Evolutionary conservation across 2,888 invertebrate species (phyloP).

Genomic region (Diogma glabrata): DNA sequence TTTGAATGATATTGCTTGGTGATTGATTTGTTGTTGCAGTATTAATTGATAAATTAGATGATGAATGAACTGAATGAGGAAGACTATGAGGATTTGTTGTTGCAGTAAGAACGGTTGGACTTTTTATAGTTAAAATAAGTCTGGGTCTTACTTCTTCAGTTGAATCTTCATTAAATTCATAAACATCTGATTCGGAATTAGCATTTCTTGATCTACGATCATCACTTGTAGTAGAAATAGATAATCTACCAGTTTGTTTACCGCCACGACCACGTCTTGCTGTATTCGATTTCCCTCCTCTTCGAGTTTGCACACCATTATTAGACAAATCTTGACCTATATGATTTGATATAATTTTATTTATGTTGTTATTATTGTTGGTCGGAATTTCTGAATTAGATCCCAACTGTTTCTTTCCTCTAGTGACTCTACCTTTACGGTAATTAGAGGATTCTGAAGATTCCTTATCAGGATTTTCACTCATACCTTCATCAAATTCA

Average conservation of each 20-base stretch:
- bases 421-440: slow-evolving; percentile 25
- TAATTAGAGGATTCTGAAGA: background rate
- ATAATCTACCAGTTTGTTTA: slow-evolving; percentile 29
- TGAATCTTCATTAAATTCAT: slow-evolving; percentile 85
- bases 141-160: slow-evolving; percentile 70
- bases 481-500: slow-evolving; percentile 26
- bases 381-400: background rate
- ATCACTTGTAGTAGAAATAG: slow-evolving; percentile 21
- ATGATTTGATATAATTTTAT: slow-evolving; percentile 22
- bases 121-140: slow-evolving; percentile 71
- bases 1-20: slow-evolving; percentile 31
- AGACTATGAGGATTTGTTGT: slow-evolving; percentile 22
- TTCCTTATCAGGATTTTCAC: slow-evolving; percentile 19
- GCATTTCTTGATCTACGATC: slow-evolving; percentile 35
- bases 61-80: slow-evolving; percentile 23
- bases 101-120: slow-evolving; percentile 33
- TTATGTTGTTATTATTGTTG: background rate
- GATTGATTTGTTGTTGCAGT: slow-evolving; percentile 41
- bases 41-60: slow-evolving; percentile 13
- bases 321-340: no score
- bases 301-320: slow-evolving; percentile 48
- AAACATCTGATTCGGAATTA: slow-evolving; percentile 53
- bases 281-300: slow-evolving; percentile 32
- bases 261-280: slow-evolving; percentile 30
- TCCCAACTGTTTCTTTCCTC: slow-evolving; percentile 15